Percentiles rank a stretch among this genome's conserved stretches.
phyloP scores from a whole-genome alignment of 2,888 invertebrate genomes.

The Omphaloscelis lunosa region DNA sequence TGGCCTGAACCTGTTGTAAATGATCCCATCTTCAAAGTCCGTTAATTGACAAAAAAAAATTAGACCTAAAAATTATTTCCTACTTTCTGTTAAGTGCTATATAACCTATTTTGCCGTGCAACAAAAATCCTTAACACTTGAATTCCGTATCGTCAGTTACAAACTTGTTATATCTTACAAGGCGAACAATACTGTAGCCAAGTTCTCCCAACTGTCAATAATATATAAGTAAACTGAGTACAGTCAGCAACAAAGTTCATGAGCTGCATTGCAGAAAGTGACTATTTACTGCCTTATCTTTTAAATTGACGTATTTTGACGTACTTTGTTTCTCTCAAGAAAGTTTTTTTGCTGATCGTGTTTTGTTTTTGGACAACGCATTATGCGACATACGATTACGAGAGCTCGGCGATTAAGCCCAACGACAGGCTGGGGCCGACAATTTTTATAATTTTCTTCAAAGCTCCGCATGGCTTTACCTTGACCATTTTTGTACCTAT shows the following conservation, averaged over 20 bases:
- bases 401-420: too few species aligned
- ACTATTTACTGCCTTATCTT: conserved; percentile 30
- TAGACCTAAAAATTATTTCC: background rate
- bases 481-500: too few species aligned
- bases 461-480: too few species aligned
- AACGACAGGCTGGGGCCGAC: too few species aligned
- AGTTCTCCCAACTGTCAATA: conserved; percentile 18
- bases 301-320: conserved; percentile 23
- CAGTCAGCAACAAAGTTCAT: conserved; percentile 45
- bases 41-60: too few species aligned
- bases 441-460: too few species aligned
- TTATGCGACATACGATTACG: background rate
- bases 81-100: conserved; percentile 5
- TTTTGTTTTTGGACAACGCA: background rate
- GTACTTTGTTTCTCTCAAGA: conserved; percentile 5
- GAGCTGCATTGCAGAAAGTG: conserved; percentile 44
- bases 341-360: conserved; percentile 6
- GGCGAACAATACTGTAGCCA: conserved; percentile 33
- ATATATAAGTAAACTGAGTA: conserved; percentile 27
- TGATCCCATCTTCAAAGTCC: background rate
- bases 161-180: conserved; percentile 46
- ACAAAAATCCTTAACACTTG: background rate
- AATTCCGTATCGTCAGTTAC: conserved; percentile 23
- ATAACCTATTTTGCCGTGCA: background rate
- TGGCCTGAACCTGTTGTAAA: background rate